Conservation (phyloP, 2,113 vertebrate genomes). For the Daubentonia madagascariensis region DNA sequence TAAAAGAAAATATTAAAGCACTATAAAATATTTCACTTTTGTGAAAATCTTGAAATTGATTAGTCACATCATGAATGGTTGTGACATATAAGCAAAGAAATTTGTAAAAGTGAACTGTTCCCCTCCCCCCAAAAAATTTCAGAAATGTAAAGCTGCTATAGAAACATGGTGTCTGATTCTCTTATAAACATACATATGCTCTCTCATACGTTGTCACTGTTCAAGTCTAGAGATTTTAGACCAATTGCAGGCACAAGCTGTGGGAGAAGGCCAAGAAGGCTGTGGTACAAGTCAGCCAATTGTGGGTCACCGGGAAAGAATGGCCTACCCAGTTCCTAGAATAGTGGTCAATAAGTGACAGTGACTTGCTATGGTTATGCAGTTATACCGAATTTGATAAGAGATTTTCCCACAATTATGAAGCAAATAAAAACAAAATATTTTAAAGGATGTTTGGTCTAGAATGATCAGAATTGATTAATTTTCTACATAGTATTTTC, state of each 20-base stretch:
- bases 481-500: neutral
- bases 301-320: neutral
- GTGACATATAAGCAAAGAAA: neutral
- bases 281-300: neutral
- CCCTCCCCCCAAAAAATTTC: neutral
- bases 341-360: neutral
- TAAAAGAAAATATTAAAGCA: neutral
- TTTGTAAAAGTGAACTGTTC: neutral
- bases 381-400: neutral
- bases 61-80: neutral
- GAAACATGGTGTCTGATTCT: neutral
- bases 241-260: neutral
- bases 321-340: neutral
- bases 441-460: neutral
- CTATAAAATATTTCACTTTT: neutral
- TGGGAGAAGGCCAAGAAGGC: neutral
- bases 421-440: neutral
- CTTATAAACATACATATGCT: neutral
- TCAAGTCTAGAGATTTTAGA: neutral
- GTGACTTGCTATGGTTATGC: neutral
- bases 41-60: neutral
- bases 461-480: neutral
- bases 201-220: neutral
- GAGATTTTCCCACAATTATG: neutral
- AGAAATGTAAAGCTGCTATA: neutral